Percentiles rank a stretch among this genome's conserved stretches.
Conservation (phyloP, 1,140 invertebrate genomes). For the Ceratosolen solmsi region DNA sequence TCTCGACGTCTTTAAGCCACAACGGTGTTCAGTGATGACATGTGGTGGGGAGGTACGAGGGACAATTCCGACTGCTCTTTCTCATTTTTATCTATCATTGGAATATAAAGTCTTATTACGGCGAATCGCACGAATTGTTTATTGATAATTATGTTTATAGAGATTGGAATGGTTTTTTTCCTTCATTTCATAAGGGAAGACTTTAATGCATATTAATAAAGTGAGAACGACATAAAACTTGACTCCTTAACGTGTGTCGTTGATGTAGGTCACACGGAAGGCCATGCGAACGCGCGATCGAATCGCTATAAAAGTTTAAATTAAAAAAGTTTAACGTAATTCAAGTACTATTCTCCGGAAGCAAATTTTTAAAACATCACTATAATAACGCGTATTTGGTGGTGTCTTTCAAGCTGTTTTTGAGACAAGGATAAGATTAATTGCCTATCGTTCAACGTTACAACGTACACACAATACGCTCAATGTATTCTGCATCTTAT, state of each 20-base stretch:
- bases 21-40: too few species aligned
- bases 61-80: neutral
- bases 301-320: slow-evolving; percentile 40
- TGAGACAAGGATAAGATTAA: neutral
- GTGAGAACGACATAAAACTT: slow-evolving; percentile 14
- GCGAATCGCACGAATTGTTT: neutral
- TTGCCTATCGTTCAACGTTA: too few species aligned
- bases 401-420: neutral
- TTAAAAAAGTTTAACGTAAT: slow-evolving; percentile 49
- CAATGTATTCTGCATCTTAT: too few species aligned
- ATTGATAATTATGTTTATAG: neutral
- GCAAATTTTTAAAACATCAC: slow-evolving; percentile 31
- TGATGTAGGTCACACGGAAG: slow-evolving; percentile 39
- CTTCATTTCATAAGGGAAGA: slow-evolving; percentile 11
- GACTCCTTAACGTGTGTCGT: slow-evolving; percentile 19
- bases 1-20: too few species aligned
- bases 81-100: neutral
- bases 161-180: neutral
- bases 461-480: too few species aligned
- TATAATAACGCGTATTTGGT: slow-evolving; percentile 9
- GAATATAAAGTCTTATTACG: neutral
- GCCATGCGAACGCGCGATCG: slow-evolving; percentile 12
- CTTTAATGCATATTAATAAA: slow-evolving; percentile 42
- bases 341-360: neutral
- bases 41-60: neutral